These are phyloP conservation scores for Cyclina sinensis DNA, from an alignment of 1,140 invertebrate species.

Conservation along the genomic window DNA sequence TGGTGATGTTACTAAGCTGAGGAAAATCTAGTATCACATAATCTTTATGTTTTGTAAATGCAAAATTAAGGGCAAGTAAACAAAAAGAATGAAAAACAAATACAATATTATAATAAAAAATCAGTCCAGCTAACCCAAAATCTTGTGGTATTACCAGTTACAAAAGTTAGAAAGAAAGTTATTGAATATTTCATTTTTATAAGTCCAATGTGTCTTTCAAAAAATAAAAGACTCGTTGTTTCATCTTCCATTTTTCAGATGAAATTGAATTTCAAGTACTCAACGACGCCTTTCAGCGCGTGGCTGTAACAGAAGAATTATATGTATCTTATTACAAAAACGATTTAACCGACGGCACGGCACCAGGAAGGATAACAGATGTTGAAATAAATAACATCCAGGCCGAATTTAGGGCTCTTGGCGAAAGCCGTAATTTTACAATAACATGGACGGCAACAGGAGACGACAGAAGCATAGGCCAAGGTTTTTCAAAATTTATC, in stretches of 20 bases:
- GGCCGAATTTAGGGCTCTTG: no score
- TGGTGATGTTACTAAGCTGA: no score
- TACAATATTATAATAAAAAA: not conserved
- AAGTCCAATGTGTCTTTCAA: not conserved
- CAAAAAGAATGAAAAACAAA: not conserved
- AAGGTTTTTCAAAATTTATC: not conserved
- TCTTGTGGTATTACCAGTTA: not conserved
- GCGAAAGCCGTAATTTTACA: slow-evolving; percentile 35
- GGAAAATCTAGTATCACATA: no score
- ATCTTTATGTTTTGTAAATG: not conserved
- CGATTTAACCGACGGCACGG: not conserved
- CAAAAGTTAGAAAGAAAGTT: not conserved
- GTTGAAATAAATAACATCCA: not conserved
- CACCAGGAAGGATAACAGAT: not conserved
- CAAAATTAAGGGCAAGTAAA: not conserved
- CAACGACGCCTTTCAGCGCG: not conserved
- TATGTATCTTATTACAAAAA: not conserved
- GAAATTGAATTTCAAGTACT: not conserved
- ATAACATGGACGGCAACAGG: slow-evolving; percentile 48
- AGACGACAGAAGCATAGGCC: slow-evolving; percentile 21
- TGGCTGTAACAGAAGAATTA: not conserved
- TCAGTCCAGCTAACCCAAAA: not conserved
- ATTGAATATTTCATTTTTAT: no score
- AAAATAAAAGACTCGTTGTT: not conserved
- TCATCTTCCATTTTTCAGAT: not conserved